phyloP scores from a whole-genome alignment of 2,888 invertebrate species.

The Hecatera dysodea region DNA sequence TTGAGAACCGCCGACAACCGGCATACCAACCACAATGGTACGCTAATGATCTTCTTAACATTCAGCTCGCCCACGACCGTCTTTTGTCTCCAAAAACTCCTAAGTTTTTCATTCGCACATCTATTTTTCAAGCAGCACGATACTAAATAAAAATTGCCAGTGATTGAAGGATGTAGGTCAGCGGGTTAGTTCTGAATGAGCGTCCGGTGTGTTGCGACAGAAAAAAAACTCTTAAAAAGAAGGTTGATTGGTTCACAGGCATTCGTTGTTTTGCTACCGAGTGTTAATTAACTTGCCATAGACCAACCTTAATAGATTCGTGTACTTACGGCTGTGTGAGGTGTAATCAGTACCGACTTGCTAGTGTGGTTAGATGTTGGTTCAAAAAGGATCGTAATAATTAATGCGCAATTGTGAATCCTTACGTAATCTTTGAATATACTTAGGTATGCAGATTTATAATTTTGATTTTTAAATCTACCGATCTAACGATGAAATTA shows the following conservation, averaged over 20 bases:
- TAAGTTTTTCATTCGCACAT: conserved; percentile 83
- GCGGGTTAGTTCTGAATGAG: conserved; percentile 78
- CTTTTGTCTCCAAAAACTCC: conserved; percentile 88
- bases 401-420: background rate
- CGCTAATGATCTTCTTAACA: conserved; percentile 89
- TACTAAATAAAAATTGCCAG: conserved; percentile 75
- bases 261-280: conserved; percentile 77
- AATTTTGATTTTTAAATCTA: too few species aligned
- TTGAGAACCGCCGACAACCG: conserved; percentile 79
- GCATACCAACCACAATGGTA: conserved; percentile 77
- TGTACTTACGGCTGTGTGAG: conserved; percentile 32
- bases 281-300: conserved; percentile 75
- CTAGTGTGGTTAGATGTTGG: conserved; percentile 9
- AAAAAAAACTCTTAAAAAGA: conserved; percentile 71
- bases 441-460: background rate
- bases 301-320: conserved; percentile 55
- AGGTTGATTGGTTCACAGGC: conserved; percentile 79
- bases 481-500: too few species aligned
- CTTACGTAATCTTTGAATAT: background rate
- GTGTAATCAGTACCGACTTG: conserved; percentile 23
- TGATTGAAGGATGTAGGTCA: conserved; percentile 88
- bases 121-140: conserved; percentile 88
- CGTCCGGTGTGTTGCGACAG: conserved; percentile 74
- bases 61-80: conserved; percentile 87
- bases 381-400: background rate